Evolutionary conservation across 2,888 invertebrate genomes (phyloP).

Genomic region (Tineola bisselliella): DNA sequence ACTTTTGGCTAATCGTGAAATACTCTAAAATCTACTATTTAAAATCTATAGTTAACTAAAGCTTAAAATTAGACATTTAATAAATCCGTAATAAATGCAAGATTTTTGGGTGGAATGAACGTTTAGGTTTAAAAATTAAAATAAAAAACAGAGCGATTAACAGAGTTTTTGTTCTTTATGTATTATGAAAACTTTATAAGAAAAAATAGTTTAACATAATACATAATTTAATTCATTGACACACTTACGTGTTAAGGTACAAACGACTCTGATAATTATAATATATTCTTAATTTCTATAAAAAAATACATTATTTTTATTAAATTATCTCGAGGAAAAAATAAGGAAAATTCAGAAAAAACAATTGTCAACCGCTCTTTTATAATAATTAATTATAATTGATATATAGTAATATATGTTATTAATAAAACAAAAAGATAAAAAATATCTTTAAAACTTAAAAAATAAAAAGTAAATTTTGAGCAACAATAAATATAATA

Average conservation of each 20-base stretch:
- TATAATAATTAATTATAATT: conserved; percentile 1
- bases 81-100: conserved; percentile 43
- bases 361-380: neutral
- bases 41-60: neutral
- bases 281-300: conserved; percentile 1
- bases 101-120: conserved; percentile 46
- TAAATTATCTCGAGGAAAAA: too few relatives aligned
- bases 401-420: too few relatives aligned
- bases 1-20: neutral
- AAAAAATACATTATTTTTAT: neutral
- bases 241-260: conserved; percentile 1
- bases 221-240: conserved; percentile 6
- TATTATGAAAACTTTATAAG: neutral
- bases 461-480: conserved; percentile 5
- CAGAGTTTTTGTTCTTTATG: conserved; percentile 1
- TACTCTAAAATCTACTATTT: neutral
- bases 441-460: conserved; percentile 13
- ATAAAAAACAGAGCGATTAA: conserved; percentile 8
- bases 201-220: neutral
- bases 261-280: conserved; percentile 7
- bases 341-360: neutral
- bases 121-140: conserved; percentile 23
- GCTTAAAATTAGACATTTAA: neutral
- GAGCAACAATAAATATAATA: neutral
- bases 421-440: conserved; percentile 45